Percentiles rank a stretch among this genome's conserved stretches.
phyloP scores from a whole-genome alignment of 1,140 invertebrate species.

The Anthonomus grandis region DNA sequence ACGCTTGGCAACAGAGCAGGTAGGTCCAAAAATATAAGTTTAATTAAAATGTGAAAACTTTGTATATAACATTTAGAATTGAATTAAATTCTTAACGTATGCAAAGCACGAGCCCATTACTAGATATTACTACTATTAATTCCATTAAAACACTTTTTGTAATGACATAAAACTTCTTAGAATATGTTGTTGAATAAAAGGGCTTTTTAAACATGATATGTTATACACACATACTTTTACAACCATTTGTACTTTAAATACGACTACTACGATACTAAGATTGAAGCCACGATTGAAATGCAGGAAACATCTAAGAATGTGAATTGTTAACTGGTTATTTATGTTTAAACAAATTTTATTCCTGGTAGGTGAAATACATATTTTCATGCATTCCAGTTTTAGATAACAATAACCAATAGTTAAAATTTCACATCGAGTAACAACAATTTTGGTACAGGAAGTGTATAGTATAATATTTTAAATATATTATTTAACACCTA shows the following conservation, averaged over 20 bases:
- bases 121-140: constrained; percentile 12
- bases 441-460: constrained; percentile 27
- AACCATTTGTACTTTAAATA: constrained; percentile 47
- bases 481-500: constrained; percentile 15
- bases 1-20: too few relatives aligned
- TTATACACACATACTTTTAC: constrained; percentile 40
- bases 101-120: not conserved
- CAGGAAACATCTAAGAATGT: constrained; percentile 24
- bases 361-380: too few relatives aligned
- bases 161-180: constrained; percentile 22
- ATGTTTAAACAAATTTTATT: too few relatives aligned
- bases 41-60: not conserved
- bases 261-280: constrained; percentile 40
- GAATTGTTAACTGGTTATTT: too few relatives aligned
- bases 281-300: constrained; percentile 33
- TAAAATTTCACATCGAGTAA: not conserved
- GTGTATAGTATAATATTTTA: constrained; percentile 5
- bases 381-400: too few relatives aligned
- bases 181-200: constrained; percentile 33
- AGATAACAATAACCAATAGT: not conserved
- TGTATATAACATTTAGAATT: not conserved
- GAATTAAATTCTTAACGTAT: constrained; percentile 4
- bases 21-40: too few relatives aligned
- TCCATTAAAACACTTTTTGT: constrained; percentile 19
- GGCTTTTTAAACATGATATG: constrained; percentile 46